Evolutionary conservation across 2,113 vertebrate species (phyloP), one percentile per base, ranked within the genome.

Genomic region (Indicator maculatus): DNA sequence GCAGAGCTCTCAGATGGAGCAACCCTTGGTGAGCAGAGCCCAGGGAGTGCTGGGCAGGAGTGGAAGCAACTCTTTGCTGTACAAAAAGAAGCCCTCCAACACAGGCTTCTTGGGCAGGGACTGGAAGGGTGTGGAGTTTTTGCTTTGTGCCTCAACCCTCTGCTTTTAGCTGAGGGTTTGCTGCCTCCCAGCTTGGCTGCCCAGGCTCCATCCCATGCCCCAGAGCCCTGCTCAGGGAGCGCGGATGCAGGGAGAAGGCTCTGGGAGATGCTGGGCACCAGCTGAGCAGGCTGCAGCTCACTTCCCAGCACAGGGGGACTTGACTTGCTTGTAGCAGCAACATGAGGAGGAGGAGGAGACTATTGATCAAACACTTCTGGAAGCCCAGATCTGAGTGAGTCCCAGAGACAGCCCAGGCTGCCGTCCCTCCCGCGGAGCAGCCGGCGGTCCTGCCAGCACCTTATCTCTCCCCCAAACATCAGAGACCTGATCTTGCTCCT

Each of bases 191-290:
- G 7, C 30, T 30, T 9, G 2, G 3, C 38, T 58, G 21, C 21
- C 16, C 9, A 1, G 52, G n/a, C 52, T 59, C 39, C 1, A 0
- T 1, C 7, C 1, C 0, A 4, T 2, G 4, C 47, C 5, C 2
- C 60, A 0, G 24, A 23, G 30, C 27, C 36, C 31, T 3, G 26
- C 7, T 1, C 0, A 0, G 15, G 65, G 33, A 28, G 16, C 5
- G 18, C 27, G 1, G 59, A 1, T 2, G 56, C 30, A 36, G 5
- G 59, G 12, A 0, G 26, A 53, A 44, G 31, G 38, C 39, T 79
- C 6, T 20, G 58, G 75, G 63, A 61, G 47, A 6, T 0, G 53
- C 38, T 59, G 58, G 33, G 64, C 28, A 19, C 16, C 58, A 23
- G 78, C n/a, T 15, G 74, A 47, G 59, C 7, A 5, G 70, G 53